phyloP scores from a whole-genome alignment of 37 sponge, comb jelly and placozoan genomes.

The Agelas oroides region DNA sequence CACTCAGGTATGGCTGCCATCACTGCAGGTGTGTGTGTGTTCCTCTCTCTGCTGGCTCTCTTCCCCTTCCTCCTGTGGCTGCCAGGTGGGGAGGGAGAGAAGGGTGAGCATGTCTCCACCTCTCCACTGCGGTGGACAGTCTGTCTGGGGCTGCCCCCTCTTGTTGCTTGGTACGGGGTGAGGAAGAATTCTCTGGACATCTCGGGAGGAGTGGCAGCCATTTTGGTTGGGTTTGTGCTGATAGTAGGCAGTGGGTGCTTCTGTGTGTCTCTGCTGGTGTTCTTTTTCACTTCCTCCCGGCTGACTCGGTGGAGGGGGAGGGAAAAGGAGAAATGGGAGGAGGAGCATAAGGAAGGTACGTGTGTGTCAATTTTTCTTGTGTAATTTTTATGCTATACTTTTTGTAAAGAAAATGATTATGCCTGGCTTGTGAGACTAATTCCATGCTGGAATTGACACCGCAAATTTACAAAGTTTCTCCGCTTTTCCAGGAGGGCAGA shows the following conservation, averaged over 20 bases:
- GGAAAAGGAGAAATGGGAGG: conserved; percentile 66
- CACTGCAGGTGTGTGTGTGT: too few relatives aligned
- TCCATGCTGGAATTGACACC: too few relatives aligned
- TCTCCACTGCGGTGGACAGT: conserved; percentile 7
- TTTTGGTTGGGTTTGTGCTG: conserved; percentile 82
- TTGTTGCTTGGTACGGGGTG: conserved; percentile 63
- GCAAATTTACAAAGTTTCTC: too few relatives aligned
- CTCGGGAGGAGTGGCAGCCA: conserved; percentile 75
- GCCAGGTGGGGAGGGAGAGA: too few relatives aligned
- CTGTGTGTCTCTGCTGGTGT: conserved; percentile 67
- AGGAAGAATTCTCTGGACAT: conserved; percentile 69
- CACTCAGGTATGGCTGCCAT: too few relatives aligned
- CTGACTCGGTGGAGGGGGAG: conserved; percentile 84
- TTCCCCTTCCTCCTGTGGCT: too few relatives aligned
- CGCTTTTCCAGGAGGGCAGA: conserved; percentile 66
- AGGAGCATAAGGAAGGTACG: conserved; percentile 60
- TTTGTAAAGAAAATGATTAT: neutral
- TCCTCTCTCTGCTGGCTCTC: too few relatives aligned
- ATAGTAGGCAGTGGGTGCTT: conserved; percentile 74
- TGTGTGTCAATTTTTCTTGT: neutral
- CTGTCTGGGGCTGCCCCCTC: conserved; percentile 46
- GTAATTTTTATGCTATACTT: neutral
- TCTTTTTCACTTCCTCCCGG: conserved; percentile 87
- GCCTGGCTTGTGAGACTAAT: neutral
- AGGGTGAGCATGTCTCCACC: too few relatives aligned